A percentile compares a stretch with the other conserved stretches of the same genome.
Conservation (phyloP, 2,888 invertebrate genomes). For the Hemithea aestivaria region DNA sequence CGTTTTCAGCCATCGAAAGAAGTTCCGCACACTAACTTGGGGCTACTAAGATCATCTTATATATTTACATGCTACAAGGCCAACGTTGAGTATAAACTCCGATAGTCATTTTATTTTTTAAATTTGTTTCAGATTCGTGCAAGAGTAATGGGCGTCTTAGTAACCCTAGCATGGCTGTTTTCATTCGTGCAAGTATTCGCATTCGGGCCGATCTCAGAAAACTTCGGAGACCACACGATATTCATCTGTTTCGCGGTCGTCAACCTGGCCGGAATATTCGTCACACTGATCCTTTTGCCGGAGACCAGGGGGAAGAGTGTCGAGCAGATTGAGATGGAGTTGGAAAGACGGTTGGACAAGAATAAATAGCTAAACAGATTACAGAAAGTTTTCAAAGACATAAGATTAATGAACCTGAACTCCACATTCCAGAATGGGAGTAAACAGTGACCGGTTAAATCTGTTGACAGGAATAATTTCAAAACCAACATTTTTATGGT, state of each 20-base stretch:
- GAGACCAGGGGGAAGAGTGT: slow-evolving; percentile 63
- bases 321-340: slow-evolving; percentile 44
- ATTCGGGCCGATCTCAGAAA: slow-evolving; percentile 33
- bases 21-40: no score
- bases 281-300: slow-evolving; percentile 46
- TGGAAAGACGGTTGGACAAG: slow-evolving; percentile 17
- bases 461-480: no score
- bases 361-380: slow-evolving; percentile 4
- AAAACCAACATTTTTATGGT: no score
- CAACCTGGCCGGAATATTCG: slow-evolving; percentile 44
- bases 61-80: no score
- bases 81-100: no score
- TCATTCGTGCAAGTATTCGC: slow-evolving; percentile 35
- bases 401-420: no score
- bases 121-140: slow-evolving; percentile 45
- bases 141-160: slow-evolving; percentile 41
- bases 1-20: no score
- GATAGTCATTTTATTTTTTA: no score
- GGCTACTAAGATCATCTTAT: no score
- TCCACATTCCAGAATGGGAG: no score
- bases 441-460: no score
- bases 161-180: slow-evolving; percentile 40
- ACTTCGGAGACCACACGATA: slow-evolving; percentile 45
- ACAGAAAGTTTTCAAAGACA: no score
- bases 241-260: slow-evolving; percentile 51